Base-by-base conservation (phyloP, 2,113 vertebrate genomes). In the Copsychus sechellarum region DNA sequence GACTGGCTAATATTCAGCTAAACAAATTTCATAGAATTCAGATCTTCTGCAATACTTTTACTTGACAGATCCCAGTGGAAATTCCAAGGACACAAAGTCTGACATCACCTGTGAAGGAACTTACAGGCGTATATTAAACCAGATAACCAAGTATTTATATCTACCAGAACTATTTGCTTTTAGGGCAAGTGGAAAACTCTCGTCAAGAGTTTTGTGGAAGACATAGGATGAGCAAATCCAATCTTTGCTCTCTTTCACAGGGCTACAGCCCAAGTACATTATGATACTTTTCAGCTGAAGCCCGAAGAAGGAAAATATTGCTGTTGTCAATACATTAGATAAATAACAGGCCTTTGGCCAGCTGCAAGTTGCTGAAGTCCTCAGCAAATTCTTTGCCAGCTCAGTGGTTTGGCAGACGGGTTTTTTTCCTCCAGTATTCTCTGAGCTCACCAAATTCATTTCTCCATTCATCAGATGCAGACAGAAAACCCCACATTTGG, bases 351-450 rank as follows among this genome's bases (percentile, higher is more conserved):
- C 33, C 42, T 88, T 86, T 83, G 88, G 79, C 92, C 93, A 90
- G 34, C 64, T 81, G 51, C 71, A 86, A 73, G 57, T 65, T 87
- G 58, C 71, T 92, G 93, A 93, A 94, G 91, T 86, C 82, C 79
- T 95, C 94, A 96, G 88, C 54, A 95, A 95, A 83, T 90, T 83
- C 82, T 83, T 77, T 88, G 92, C 92, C 88, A 97, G 67, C 54
- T 96, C 82, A 47, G 47, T 80, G 74, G 69, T 88, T 96, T 95
- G 96, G 80, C 91, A 90, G 82, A 77, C 21, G 34, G 6, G 22
- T 51, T 77, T 96, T 91, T 72, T 64, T 57, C 67, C 67, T 80
- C 24, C 81, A 65, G 19, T 76, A 36, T 91, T 84, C 50, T 92
- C 71, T 81, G 54, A 86, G 67, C 47, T 96, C 76, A 94, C 79